A percentile compares a stretch with the other conserved stretches of the same genome.
Conservation (phyloP, 1,140 invertebrate genomes). For the Oedothorax gibbosus region DNA sequence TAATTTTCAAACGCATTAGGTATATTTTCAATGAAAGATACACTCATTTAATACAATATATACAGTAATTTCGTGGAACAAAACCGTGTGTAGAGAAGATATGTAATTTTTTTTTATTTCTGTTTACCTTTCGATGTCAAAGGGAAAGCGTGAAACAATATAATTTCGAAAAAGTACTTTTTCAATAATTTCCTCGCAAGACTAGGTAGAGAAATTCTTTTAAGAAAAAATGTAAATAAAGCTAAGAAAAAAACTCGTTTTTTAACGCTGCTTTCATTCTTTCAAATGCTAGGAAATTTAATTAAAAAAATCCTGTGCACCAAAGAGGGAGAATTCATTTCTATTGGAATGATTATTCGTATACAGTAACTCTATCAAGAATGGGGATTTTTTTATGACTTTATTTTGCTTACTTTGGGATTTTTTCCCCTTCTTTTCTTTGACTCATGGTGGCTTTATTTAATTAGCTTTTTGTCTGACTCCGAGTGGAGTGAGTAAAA, state of each 20-base stretch:
- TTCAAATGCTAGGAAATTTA: constrained; percentile 52
- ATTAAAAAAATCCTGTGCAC: constrained; percentile 37
- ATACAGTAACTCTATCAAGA: constrained; percentile 26
- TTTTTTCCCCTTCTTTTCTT: constrained; percentile 23
- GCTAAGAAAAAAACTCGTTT: constrained; percentile 32
- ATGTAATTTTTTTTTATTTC: constrained; percentile 3
- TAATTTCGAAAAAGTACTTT: constrained; percentile 42
- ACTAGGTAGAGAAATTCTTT: constrained; percentile 41
- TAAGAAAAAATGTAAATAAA: not conserved
- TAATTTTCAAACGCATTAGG: no score
- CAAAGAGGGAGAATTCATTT: constrained; percentile 17
- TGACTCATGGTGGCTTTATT: constrained; percentile 55
- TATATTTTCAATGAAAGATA: no score
- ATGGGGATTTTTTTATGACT: not conserved
- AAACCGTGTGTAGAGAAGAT: not conserved
- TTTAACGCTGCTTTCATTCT: constrained; percentile 51
- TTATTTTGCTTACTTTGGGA: constrained; percentile 19
- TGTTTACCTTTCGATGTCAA: constrained; percentile 28
- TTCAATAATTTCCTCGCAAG: constrained; percentile 41
- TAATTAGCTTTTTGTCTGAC: constrained; percentile 59
- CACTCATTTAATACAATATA: no score
- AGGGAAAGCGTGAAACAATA: constrained; percentile 53
- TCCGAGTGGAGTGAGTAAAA: constrained; percentile 43
- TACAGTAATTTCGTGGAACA: no score
- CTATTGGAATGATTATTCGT: constrained; percentile 48